phyloP scores from a whole-genome alignment of 2,797 vertebrate genomes.

The Hippopotamyrus pictus region DNA sequence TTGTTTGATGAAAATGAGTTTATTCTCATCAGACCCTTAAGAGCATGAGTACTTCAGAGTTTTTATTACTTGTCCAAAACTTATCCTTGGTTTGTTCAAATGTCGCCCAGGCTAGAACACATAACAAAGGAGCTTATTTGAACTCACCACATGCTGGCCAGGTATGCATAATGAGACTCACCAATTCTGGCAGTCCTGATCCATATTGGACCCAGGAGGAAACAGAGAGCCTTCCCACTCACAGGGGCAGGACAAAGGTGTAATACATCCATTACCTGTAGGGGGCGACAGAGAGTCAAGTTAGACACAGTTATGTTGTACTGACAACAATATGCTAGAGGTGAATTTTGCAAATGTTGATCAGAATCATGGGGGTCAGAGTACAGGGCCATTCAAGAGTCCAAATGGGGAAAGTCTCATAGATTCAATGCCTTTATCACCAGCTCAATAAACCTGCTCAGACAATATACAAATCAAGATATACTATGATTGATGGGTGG shows the following conservation, averaged over 20 bases:
- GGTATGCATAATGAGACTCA: slow-evolving; percentile 40
- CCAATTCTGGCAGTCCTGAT: slow-evolving; percentile 77
- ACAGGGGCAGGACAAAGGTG: slow-evolving; percentile 67
- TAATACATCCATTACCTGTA: slow-evolving; percentile 65
- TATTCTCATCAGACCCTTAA: background rate
- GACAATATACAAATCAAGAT: background rate
- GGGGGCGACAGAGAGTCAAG: background rate
- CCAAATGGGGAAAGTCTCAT: background rate
- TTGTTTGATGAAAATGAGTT: background rate
- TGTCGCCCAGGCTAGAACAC: background rate
- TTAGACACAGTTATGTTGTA: background rate
- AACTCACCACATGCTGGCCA: background rate
- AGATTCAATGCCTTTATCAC: slow-evolving; percentile 10
- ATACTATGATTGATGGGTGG: background rate
- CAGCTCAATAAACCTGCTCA: slow-evolving; percentile 5
- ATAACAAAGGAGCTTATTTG: background rate
- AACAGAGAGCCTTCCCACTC: slow-evolving; percentile 71
- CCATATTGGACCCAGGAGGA: slow-evolving; percentile 61
- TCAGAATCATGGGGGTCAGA: background rate
- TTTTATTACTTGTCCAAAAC: background rate
- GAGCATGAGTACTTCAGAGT: background rate
- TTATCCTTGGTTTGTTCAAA: background rate
- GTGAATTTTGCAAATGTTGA: background rate
- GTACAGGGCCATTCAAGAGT: background rate
- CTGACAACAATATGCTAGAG: background rate